Base-by-base conservation (phyloP, 1,140 invertebrate genomes). In the Helicoverpa armigera region DNA sequence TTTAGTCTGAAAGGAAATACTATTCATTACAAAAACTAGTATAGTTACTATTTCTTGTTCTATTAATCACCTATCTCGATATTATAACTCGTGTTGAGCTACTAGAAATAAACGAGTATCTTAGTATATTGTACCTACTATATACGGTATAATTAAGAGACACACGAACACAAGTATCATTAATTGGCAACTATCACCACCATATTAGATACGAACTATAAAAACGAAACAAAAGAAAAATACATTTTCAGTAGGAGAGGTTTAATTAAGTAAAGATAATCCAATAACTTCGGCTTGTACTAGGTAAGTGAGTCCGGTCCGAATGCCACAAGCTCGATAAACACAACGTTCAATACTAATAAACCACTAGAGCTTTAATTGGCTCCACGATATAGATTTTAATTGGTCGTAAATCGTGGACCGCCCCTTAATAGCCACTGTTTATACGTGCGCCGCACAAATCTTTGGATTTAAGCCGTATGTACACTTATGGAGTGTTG, bases 381-480 rank as follows among this genome's bases (percentile, higher is more conserved):
- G 92, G 89, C 83, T 82, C 86, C 80, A 86, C 84, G 87, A 90
- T 93, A 92, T 92, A 92, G 87, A 92, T 93, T 94, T 94, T 94
- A 94, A 94, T 94, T 94, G 92, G 85, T 85, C 87, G 85, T 94
- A 93, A 93, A 92, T 93, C 88, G 81, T 48, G 54, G 31, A 75
- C 84, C 81, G 77, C 79, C 77, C 79, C 83, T 85, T 92, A 92
- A 92, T 90, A 86, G 87, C 80, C 74, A 80, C 73, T 82, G 80
- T 58, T 79, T 83, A 72, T 86, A 67, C 79, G 77, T 80, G 81
- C 75, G 81, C 80, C 76, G 79, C 85, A 90, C 87, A 90, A 90
- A 90, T 87, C 88, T 86, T 88, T 63, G 76, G 75, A 63, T 85
- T 74, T 50, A 80, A 75, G 65, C 70, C 50, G 70, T 11, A 35